A percentile compares a stretch with the other conserved stretches of the same genome.
These are phyloP conservation scores for Lipotes vexillifer DNA, from an alignment of 2,113 vertebrate species.

Conservation along the genomic window DNA sequence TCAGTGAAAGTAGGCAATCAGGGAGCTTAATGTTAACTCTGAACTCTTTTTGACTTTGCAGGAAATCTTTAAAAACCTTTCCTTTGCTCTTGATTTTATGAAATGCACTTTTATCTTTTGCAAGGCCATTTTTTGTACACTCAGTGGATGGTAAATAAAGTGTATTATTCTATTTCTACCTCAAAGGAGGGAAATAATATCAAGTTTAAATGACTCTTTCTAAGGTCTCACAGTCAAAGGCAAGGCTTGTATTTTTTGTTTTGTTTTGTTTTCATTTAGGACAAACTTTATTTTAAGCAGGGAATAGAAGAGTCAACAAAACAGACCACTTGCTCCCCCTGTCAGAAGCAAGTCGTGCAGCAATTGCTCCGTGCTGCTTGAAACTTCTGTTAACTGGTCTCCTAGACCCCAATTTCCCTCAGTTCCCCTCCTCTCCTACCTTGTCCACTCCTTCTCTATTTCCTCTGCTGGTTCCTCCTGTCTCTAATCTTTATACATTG, in stretches of 20 bases:
- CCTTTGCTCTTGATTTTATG: neutral
- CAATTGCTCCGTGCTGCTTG: fast-evolving
- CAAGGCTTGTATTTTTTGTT: neutral
- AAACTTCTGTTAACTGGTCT: neutral
- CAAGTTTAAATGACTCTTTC: neutral
- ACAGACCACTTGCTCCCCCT: neutral
- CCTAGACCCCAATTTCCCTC: neutral
- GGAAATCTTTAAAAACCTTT: neutral
- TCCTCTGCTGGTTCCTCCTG: neutral
- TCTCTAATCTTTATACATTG: neutral
- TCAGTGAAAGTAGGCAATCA: conserved; percentile 15
- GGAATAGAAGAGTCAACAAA: neutral
- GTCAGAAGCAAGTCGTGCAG: neutral
- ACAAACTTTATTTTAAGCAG: neutral
- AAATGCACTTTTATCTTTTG: neutral
- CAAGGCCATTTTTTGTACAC: neutral
- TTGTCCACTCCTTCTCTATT: neutral
- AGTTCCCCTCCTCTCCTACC: neutral
- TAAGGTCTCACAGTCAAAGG: neutral
- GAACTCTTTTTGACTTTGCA: neutral
- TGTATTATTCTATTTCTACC: neutral
- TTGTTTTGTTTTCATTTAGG: neutral
- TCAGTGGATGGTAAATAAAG: neutral
- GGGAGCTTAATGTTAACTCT: neutral
- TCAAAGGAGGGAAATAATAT: neutral